Conservation (phyloP, 1,140 invertebrate genomes). For the Helicoverpa armigera region DNA sequence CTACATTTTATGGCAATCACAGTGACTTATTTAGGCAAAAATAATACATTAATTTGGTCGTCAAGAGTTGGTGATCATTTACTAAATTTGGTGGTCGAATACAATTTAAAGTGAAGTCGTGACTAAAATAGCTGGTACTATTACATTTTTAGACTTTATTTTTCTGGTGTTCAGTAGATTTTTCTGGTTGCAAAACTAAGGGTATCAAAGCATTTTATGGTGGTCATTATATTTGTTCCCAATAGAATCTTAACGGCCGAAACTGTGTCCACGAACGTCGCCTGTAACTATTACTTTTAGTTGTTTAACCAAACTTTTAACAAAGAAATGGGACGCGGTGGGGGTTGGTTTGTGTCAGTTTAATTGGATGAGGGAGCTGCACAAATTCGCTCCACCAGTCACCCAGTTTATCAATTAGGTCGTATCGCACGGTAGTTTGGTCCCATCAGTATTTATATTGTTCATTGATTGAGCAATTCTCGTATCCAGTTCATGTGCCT, state of each 20-base stretch:
- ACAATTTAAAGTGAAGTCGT: too few relatives aligned
- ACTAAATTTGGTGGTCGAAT: too few relatives aligned
- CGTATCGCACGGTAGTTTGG: constrained; percentile 63
- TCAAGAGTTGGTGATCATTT: too few relatives aligned
- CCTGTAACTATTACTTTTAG: constrained; percentile 50
- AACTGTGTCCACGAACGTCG: constrained; percentile 35
- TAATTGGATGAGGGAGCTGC: constrained; percentile 68
- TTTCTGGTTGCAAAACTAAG: too few relatives aligned
- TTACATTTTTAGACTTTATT: too few relatives aligned
- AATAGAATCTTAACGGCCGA: constrained; percentile 33
- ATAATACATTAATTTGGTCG: too few relatives aligned
- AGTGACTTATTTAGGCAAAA: too few relatives aligned
- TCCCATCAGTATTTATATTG: constrained; percentile 71
- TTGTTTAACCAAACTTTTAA: constrained; percentile 57
- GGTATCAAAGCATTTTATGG: too few relatives aligned
- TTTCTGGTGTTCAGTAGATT: too few relatives aligned
- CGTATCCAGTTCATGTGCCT: constrained; percentile 59
- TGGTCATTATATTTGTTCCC: too few relatives aligned
- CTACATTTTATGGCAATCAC: too few relatives aligned
- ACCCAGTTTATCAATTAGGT: constrained; percentile 75
- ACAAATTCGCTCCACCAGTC: constrained; percentile 63
- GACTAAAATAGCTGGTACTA: too few relatives aligned
- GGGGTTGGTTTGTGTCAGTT: constrained; percentile 63
- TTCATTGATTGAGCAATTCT: constrained; percentile 71
- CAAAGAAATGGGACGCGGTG: constrained; percentile 55